Percentiles rank a stretch among this genome's conserved stretches.
These are phyloP conservation scores for Buteo buteo DNA, from an alignment of 2,113 vertebrate species.

Conservation along the genomic window DNA sequence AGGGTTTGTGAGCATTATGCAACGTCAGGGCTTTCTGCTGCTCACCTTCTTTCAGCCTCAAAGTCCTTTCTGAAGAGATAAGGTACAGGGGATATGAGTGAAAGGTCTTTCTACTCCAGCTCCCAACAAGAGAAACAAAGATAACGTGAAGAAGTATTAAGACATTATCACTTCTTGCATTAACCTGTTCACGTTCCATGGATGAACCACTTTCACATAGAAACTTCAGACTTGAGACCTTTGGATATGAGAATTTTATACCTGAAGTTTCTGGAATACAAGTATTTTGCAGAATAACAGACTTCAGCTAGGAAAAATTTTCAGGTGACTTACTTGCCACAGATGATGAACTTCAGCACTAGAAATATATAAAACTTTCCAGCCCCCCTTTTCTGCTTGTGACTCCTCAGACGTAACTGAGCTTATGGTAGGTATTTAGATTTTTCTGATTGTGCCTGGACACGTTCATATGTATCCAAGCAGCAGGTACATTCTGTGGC, in stretches of 20 bases:
- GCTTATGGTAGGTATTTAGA: neutral
- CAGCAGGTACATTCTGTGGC: neutral
- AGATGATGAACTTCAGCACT: neutral
- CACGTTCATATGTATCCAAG: neutral
- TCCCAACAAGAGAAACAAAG: neutral
- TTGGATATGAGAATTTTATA: neutral
- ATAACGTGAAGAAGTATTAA: conserved; percentile 17
- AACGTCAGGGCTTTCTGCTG: neutral
- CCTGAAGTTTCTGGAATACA: neutral
- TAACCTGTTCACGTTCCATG: neutral
- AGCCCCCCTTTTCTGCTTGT: neutral
- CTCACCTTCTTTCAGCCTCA: neutral
- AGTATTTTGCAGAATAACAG: neutral
- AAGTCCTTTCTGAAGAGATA: conserved; percentile 29
- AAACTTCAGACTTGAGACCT: neutral
- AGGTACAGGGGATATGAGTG: neutral
- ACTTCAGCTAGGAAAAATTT: neutral
- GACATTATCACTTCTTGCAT: neutral
- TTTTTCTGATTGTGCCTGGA: neutral
- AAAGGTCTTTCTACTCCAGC: conserved; percentile 2
- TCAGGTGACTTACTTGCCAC: neutral
- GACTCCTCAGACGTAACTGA: neutral
- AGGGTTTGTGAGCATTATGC: neutral
- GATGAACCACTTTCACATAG: conserved; percentile 15
- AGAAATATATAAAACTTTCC: neutral